A percentile compares a stretch with the other conserved stretches of the same genome.
These are phyloP conservation scores for Hypsopygia costalis DNA, from an alignment of 2,888 invertebrate genomes.

Conservation along the genomic window DNA sequence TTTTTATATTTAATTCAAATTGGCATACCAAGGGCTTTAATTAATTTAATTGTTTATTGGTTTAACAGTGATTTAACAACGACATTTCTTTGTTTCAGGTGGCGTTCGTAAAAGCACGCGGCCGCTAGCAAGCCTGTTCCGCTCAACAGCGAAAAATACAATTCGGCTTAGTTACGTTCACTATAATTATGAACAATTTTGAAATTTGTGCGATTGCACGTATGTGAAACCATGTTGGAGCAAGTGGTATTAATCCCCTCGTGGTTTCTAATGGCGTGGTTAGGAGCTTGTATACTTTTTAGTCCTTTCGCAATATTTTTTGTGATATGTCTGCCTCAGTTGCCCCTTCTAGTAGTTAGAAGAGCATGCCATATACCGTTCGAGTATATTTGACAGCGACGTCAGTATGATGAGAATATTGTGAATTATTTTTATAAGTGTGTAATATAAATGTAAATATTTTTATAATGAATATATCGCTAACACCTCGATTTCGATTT, in stretches of 20 bases:
- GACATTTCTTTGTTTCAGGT: constrained; percentile 51
- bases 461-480: constrained; percentile 32
- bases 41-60: no score
- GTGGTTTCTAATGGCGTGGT: constrained; percentile 83
- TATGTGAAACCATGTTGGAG: constrained; percentile 53
- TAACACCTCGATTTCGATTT: constrained; percentile 9
- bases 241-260: constrained; percentile 69
- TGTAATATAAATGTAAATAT: constrained; percentile 35
- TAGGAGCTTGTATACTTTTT: constrained; percentile 82
- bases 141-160: constrained; percentile 15
- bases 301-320: constrained; percentile 85
- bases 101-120: constrained; percentile 64
- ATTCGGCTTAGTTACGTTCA: constrained; percentile 15
- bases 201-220: constrained; percentile 17
- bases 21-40: no score
- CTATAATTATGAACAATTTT: constrained; percentile 45
- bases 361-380: constrained; percentile 84
- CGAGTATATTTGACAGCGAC: constrained; percentile 77
- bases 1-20: no score
- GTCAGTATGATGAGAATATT: background rate
- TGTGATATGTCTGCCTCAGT: constrained; percentile 84
- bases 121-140: constrained; percentile 36
- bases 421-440: constrained; percentile 14
- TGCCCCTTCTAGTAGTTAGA: constrained; percentile 84
- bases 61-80: no score